A percentile compares a stretch with the other conserved stretches of the same genome.
Conservation (phyloP, 37 sponge, comb jelly and placozoan genomes). For the Tethya wilhelma region DNA sequence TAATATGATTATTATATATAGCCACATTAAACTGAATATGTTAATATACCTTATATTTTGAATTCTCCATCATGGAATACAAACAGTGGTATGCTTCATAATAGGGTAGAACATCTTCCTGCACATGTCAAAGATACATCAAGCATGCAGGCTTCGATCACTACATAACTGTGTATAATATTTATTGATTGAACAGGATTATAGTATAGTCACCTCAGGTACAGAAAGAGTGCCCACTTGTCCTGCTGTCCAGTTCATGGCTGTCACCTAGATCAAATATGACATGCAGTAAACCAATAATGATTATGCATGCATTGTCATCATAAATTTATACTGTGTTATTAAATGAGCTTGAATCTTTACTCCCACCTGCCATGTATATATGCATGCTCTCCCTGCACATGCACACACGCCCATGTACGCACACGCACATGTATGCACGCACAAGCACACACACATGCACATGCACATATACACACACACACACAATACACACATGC, state of each 20-base stretch:
- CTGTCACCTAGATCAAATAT: too few relatives aligned
- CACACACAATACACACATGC: too few relatives aligned
- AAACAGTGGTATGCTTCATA: slow-evolving; percentile 55
- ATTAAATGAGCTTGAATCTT: neutral
- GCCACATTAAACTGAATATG: too few relatives aligned
- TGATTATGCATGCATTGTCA: neutral
- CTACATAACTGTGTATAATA: neutral
- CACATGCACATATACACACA: too few relatives aligned
- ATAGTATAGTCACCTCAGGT: neutral
- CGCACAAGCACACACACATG: too few relatives aligned
- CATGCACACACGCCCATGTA: too few relatives aligned
- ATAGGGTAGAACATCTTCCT: slow-evolving; percentile 54
- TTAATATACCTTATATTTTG: slow-evolving; percentile 17
- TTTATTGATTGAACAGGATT: neutral
- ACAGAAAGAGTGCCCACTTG: neutral
- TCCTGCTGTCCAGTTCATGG: neutral
- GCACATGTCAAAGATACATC: neutral
- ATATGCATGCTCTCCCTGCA: too few relatives aligned
- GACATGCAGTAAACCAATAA: too few relatives aligned
- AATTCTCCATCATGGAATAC: slow-evolving; percentile 14
- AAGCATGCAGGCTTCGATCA: neutral
- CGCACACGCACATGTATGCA: too few relatives aligned
- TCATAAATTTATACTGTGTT: neutral
- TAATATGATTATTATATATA: too few relatives aligned
- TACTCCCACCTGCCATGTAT: neutral